Evolutionary conservation across 2,113 vertebrate species (phyloP).

Genomic region (Carlito syrichta): DNA sequence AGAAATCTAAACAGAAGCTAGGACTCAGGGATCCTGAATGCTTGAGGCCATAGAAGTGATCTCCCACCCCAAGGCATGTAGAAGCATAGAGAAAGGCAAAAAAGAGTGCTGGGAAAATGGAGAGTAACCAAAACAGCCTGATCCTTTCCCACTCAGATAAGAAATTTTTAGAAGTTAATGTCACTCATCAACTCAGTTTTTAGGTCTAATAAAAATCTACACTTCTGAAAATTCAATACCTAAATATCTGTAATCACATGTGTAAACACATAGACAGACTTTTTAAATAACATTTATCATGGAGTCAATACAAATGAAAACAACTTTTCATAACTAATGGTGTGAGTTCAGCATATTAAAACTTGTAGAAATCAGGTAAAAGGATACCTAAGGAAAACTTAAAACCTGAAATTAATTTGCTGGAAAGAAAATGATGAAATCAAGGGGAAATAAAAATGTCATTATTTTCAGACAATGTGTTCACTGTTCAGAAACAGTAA

Average conservation of each 20-base stretch:
- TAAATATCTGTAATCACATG: not conserved
- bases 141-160: not conserved
- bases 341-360: not conserved
- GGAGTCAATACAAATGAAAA: not conserved
- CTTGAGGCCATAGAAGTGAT: not conserved
- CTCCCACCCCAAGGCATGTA: not conserved
- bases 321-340: not conserved
- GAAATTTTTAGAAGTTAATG: not conserved
- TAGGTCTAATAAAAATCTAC: not conserved
- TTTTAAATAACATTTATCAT: conserved; percentile 10
- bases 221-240: not conserved
- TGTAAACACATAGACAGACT: not conserved
- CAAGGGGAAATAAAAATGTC: not conserved
- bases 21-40: not conserved
- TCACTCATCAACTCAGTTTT: not conserved
- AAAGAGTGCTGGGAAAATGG: not conserved
- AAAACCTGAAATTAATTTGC: not conserved
- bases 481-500: not conserved
- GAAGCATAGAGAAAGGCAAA: not conserved
- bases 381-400: not conserved
- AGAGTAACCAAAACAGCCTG: not conserved
- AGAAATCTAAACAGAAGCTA: not conserved
- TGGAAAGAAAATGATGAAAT: conserved; percentile 34
- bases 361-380: not conserved
- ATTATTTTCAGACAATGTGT: not conserved